Evolutionary conservation across 2,113 vertebrate genomes (phyloP), one percentile per base, ranked within the genome.

Genomic region (Myotis lucifugus): DNA sequence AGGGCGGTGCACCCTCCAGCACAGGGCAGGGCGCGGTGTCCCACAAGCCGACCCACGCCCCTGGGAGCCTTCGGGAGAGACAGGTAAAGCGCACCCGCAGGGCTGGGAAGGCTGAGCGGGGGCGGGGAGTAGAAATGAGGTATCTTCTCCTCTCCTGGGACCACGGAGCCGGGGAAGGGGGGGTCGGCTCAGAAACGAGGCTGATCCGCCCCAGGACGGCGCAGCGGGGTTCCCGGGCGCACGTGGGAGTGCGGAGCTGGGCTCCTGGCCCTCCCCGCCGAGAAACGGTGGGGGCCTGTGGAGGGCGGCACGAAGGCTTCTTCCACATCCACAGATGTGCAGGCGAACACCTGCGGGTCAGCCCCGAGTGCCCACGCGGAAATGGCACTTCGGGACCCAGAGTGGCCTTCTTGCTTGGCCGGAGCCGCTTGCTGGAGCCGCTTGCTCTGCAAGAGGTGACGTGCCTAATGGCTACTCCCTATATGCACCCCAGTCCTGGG

Each of bases 41-140:
- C 42, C 21, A 23, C 40, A 2, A 32, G 42, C 78, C 8, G 70
- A 61, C 72, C 1, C 42, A 61, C 3, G 18, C 69, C 50, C 42
- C 83, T 86, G 14, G 1, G 48, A 93, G 78, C 72, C 61, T 73
- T 77, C 69, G 67, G 6, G 10, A 59, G 66, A 66, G n/a, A 42
- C 81, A 96, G 96, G 97, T 97, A 96, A 97, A 94, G 88, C 9
- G 8, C 83, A 23, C 37, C 18, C 2, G 18, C 52, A 29, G 42
- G 37, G 50, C 19, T 25, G 59, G 77, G 70, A 79, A 86, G 59
- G 66, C 52, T 29, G 74, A 85, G 37, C 81, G n/a, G 64, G n/a
- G 19, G 50, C 9, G n/a, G 1, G 14, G 9, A 14, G 17, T 72
- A 73, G 19, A 81, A 54, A n/a, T 7, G 37, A 46, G 66, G 42